Percentiles rank a stretch among this genome's conserved stretches.
Evolutionary conservation across 2,797 vertebrate genomes (phyloP).

Genomic region (Danio choprae): DNA sequence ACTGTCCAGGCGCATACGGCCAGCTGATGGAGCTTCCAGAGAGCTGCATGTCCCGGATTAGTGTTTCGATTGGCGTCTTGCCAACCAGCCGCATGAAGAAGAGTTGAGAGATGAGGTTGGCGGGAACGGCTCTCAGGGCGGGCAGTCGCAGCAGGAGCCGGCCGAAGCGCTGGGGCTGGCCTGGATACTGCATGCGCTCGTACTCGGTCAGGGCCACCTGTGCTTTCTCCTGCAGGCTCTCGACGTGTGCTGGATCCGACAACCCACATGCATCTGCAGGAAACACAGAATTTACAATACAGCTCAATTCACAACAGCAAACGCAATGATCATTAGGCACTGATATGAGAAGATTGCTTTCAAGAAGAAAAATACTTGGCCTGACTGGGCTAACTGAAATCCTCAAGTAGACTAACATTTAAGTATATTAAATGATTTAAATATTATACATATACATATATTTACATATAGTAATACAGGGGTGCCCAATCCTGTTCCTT

Average conservation of each 20-base stretch:
- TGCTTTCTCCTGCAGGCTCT: conserved; percentile 94
- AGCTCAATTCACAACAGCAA: neutral
- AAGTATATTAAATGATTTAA: too few species aligned
- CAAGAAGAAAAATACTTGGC: neutral
- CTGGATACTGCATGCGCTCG: conserved; percentile 89
- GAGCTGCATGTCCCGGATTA: conserved; percentile 97
- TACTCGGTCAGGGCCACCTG: conserved; percentile 95
- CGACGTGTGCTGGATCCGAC: conserved; percentile 89
- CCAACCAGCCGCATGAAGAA: conserved; percentile 98
- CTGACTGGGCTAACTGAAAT: neutral
- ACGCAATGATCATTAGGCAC: neutral
- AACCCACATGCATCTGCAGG: conserved; percentile 91
- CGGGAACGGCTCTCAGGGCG: conserved; percentile 90
- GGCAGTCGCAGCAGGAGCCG: conserved; percentile 91
- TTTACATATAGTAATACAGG: too few species aligned
- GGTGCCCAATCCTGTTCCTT: too few species aligned
- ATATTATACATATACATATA: too few species aligned
- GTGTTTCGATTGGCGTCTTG: conserved; percentile 95
- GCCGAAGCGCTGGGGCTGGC: conserved; percentile 94
- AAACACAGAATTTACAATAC: conserved; percentile 16
- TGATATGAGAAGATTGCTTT: neutral
- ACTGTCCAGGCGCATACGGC: conserved; percentile 90
- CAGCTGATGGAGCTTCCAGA: conserved; percentile 96
- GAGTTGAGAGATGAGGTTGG: conserved; percentile 94
- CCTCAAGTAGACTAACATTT: too few species aligned